phyloP scores from a whole-genome alignment of 1,140 invertebrate species.

The Diorhabda carinulata region DNA sequence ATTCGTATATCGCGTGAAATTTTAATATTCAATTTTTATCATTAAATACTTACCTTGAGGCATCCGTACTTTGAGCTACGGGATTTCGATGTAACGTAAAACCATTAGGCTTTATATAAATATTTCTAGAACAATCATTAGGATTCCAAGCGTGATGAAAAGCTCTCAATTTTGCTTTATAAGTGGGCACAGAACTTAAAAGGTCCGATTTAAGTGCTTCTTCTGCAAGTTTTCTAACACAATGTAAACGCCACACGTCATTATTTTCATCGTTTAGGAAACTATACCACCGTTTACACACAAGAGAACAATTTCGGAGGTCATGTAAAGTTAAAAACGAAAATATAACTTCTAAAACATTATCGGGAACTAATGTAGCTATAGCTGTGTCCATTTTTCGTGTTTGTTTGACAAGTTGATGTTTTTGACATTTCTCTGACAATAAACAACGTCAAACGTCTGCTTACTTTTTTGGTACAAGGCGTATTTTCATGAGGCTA shows the following conservation, averaged over 20 bases:
- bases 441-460: background rate
- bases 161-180: constrained; percentile 91
- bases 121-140: constrained; percentile 93
- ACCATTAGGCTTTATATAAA: constrained; percentile 95
- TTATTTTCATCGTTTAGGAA: constrained; percentile 92
- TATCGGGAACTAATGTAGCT: constrained; percentile 57
- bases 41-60: constrained; percentile 59
- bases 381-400: constrained; percentile 40
- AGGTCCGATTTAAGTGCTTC: constrained; percentile 92
- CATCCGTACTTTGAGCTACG: constrained; percentile 97
- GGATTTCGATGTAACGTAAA: constrained; percentile 97
- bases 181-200: constrained; percentile 81
- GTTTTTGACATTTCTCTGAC: background rate
- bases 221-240: constrained; percentile 80
- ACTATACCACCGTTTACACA: constrained; percentile 91
- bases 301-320: constrained; percentile 81
- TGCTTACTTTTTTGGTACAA: too few species aligned
- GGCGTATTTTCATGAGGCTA: too few species aligned
- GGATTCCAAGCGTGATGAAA: constrained; percentile 97
- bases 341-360: constrained; percentile 90
- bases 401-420: constrained; percentile 12
- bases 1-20: too few species aligned
- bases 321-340: constrained; percentile 86
- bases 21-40: too few species aligned
- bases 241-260: constrained; percentile 92